Evolutionary conservation across 2,797 vertebrate species (phyloP).

Genomic region (Chloroceryle amazona): DNA sequence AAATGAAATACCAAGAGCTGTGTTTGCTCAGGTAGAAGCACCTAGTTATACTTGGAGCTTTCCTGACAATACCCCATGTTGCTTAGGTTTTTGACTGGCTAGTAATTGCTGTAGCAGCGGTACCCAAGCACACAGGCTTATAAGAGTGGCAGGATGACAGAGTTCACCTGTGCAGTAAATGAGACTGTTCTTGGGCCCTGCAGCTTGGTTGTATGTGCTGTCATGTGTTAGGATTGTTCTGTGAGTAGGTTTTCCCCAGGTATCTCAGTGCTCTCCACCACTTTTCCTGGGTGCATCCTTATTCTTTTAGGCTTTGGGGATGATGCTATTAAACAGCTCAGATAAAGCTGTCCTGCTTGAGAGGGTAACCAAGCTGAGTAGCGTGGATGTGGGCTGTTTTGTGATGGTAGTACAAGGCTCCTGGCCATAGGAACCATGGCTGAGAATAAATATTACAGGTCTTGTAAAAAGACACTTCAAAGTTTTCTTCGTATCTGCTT

Average conservation of each 20-base stretch:
- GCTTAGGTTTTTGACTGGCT: neutral
- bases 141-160: neutral
- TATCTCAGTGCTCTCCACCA: neutral
- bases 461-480: neutral
- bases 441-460: neutral
- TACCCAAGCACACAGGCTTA: neutral
- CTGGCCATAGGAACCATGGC: too few species aligned
- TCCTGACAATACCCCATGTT: neutral
- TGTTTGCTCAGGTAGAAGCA: neutral
- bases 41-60: neutral
- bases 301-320: neutral
- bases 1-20: neutral
- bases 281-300: neutral
- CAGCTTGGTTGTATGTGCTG: neutral
- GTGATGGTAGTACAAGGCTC: neutral
- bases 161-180: neutral
- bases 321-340: neutral
- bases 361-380: neutral
- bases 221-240: neutral
- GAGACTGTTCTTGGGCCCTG: neutral
- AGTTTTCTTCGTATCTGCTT: neutral
- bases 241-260: neutral
- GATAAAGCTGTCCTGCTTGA: neutral
- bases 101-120: neutral
- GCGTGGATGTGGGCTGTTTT: neutral